Percentiles rank a stretch among this genome's conserved stretches.
Conservation (phyloP, 2,888 invertebrate species). For the Acleris emargana region DNA sequence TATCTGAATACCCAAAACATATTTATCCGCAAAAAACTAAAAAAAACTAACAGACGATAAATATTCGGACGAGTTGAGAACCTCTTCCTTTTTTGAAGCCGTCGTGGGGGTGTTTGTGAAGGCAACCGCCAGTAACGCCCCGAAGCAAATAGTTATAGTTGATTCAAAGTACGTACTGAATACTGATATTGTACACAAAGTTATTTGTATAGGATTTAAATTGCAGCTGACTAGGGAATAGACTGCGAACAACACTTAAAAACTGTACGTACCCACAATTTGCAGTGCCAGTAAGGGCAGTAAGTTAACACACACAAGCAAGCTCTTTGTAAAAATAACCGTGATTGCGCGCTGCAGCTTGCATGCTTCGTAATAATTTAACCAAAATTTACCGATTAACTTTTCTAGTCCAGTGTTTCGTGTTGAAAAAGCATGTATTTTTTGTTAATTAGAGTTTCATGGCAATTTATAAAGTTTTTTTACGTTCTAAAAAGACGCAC, state of each 20-base stretch:
- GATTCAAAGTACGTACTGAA: constrained; percentile 33
- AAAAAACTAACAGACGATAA: neutral
- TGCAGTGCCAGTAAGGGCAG: constrained; percentile 6
- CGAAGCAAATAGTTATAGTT: constrained; percentile 20
- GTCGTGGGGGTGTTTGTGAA: neutral
- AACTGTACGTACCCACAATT: constrained; percentile 15
- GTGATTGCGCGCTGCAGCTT: constrained; percentile 48
- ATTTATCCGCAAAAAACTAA: neutral
- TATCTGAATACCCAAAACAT: too few relatives aligned
- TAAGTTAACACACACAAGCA: constrained; percentile 21
- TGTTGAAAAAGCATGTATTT: constrained; percentile 8
- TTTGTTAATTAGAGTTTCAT: neutral
- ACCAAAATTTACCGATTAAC: constrained; percentile 35
- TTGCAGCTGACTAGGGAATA: constrained; percentile 38
- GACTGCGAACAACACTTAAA: constrained; percentile 24
- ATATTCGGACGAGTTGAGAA: neutral
- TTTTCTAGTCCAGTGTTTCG: constrained; percentile 24
- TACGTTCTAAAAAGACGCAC: neutral
- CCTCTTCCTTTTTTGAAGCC: neutral
- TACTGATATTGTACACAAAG: constrained; percentile 39
- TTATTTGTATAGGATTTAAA: constrained; percentile 42
- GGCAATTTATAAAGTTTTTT: neutral
- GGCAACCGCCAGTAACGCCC: constrained; percentile 6
- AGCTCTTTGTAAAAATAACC: constrained; percentile 40
- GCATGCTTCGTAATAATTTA: constrained; percentile 46